Conservation (phyloP, 2,113 vertebrate genomes). For the Amblyopsis rosae region DNA sequence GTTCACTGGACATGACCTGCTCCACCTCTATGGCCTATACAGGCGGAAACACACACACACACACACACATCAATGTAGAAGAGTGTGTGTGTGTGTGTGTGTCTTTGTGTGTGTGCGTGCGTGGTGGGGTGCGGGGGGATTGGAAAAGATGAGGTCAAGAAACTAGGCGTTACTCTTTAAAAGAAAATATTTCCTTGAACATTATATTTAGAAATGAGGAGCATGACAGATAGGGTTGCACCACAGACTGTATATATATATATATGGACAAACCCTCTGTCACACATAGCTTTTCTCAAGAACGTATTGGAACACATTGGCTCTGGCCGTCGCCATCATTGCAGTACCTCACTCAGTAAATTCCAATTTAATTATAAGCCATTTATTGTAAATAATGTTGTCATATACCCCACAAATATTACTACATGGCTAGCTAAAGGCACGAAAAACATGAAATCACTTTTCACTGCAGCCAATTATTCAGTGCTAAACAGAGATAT, state of each 20-base stretch:
- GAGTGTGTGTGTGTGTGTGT: background rate
- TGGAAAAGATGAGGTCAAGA: background rate
- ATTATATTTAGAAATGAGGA: background rate
- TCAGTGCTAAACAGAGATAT: slow-evolving; percentile 18
- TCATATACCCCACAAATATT: slow-evolving; percentile 7
- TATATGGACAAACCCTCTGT: no score
- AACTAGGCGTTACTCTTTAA: background rate
- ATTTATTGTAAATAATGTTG: background rate
- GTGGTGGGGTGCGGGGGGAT: no score
- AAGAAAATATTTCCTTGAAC: background rate
- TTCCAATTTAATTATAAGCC: no score
- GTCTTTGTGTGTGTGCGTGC: no score
- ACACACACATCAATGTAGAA: slow-evolving; percentile 3
- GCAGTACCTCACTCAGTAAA: no score
- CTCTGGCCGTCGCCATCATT: no score
- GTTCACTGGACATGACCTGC: slow-evolving; percentile 66
- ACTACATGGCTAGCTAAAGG: slow-evolving; percentile 15
- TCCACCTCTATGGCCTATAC: slow-evolving; percentile 73
- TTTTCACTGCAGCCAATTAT: slow-evolving; percentile 3
- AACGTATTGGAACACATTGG: no score
- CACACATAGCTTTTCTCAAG: no score
- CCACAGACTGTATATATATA: no score
- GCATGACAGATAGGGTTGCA: background rate
- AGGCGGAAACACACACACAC: slow-evolving; percentile 11
- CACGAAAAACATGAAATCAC: slow-evolving; percentile 7